These are phyloP conservation scores for Monopis laevigella DNA, from an alignment of 2,888 invertebrate species.

Conservation along the genomic window DNA sequence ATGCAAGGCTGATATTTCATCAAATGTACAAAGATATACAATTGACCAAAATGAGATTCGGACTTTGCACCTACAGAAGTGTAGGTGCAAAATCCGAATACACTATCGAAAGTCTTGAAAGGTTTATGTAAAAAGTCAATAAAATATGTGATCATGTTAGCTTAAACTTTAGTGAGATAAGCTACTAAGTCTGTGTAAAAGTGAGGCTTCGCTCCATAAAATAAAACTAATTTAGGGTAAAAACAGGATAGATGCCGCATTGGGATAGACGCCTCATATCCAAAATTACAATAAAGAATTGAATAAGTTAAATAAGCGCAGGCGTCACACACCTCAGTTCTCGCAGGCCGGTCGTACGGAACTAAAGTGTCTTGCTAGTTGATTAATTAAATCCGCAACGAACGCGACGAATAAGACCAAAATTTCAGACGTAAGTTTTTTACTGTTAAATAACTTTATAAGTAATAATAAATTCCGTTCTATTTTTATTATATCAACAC, in stretches of 20 bases:
- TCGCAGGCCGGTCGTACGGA: not conserved
- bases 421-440: slow-evolving; percentile 14
- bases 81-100: too few species aligned
- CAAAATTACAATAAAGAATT: slow-evolving; percentile 6
- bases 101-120: too few species aligned
- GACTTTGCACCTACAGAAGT: too few species aligned
- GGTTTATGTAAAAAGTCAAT: too few species aligned
- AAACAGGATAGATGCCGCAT: slow-evolving; percentile 18
- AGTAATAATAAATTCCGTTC: slow-evolving; percentile 15
- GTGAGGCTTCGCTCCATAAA: too few species aligned
- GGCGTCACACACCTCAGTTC: not conserved
- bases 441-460: slow-evolving; percentile 17
- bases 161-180: too few species aligned
- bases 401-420: slow-evolving; percentile 16
- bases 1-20: slow-evolving; percentile 7
- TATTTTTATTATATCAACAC: slow-evolving; percentile 18
- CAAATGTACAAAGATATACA: too few species aligned
- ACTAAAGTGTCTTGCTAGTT: not conserved
- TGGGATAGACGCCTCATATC: slow-evolving; percentile 16
- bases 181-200: too few species aligned
- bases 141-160: too few species aligned
- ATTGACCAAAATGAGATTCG: too few species aligned
- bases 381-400: slow-evolving; percentile 15
- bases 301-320: not conserved
- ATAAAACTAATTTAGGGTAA: too few species aligned